phyloP scores from a whole-genome alignment of 2,888 invertebrate genomes.

The Lasius platythorax region DNA sequence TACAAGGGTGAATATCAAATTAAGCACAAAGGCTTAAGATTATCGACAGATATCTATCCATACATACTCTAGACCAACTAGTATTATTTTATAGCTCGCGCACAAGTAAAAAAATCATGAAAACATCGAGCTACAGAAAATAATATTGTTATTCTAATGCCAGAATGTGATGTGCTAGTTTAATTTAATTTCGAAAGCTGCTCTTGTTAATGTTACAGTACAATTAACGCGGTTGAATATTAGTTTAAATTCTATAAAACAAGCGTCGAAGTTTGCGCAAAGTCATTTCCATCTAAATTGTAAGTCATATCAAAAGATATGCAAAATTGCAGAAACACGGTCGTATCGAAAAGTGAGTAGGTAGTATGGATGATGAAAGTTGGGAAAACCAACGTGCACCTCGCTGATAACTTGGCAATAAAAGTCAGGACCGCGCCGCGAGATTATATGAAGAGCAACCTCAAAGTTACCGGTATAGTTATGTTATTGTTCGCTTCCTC shows the following conservation, averaged over 20 bases:
- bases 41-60: not conserved
- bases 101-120: not conserved
- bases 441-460: conserved; percentile 12
- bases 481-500: conserved; percentile 27
- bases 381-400: conserved; percentile 10
- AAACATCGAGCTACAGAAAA: not conserved
- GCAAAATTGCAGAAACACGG: conserved; percentile 49
- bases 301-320: conserved; percentile 1
- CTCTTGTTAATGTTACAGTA: not conserved
- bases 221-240: not conserved
- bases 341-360: conserved; percentile 26
- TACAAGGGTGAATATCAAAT: conserved; percentile 3
- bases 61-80: not conserved
- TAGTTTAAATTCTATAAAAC: not conserved
- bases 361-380: conserved; percentile 38
- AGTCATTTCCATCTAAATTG: conserved; percentile 2
- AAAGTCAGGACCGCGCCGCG: conserved; percentile 22
- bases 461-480: conserved; percentile 34
- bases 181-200: not conserved
- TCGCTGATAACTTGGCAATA: conserved; percentile 41
- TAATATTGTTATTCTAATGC: not conserved
- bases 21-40: not conserved
- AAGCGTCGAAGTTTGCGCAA: not conserved
- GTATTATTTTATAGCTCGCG: not conserved
- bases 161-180: not conserved